Evolutionary conservation across 2,888 invertebrate species (phyloP).

Genomic region (Sisyra nigra): DNA sequence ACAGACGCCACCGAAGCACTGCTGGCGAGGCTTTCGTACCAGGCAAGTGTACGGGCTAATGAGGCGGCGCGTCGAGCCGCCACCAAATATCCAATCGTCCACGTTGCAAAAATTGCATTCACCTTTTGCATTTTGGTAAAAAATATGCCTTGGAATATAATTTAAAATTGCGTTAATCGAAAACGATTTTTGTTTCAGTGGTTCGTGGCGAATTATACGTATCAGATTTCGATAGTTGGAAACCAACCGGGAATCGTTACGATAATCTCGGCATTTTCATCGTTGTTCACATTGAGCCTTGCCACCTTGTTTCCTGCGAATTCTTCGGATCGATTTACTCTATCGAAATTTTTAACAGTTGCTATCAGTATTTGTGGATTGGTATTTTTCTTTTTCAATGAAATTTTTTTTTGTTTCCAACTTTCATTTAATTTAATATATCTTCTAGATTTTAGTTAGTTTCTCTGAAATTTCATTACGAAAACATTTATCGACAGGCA

Average conservation of each 20-base stretch:
- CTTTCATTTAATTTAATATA: constrained; percentile 8
- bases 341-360: constrained; percentile 73
- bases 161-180: background rate
- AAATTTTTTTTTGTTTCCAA: constrained; percentile 1
- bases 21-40: constrained; percentile 85
- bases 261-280: constrained; percentile 75
- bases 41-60: constrained; percentile 73
- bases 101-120: constrained; percentile 69
- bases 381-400: constrained; percentile 33
- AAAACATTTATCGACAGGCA: constrained; percentile 52
- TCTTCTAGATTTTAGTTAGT: constrained; percentile 54
- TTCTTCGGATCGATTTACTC: constrained; percentile 64
- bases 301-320: constrained; percentile 77
- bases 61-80: constrained; percentile 61
- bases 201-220: constrained; percentile 88
- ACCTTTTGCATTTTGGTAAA: constrained; percentile 74
- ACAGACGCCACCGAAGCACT: constrained; percentile 85
- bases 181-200: constrained; percentile 47
- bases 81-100: constrained; percentile 55
- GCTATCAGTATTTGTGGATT: constrained; percentile 60
- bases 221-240: constrained; percentile 73
- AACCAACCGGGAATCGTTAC: constrained; percentile 78
- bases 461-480: constrained; percentile 53
- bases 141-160: constrained; percentile 10
- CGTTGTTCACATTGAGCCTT: constrained; percentile 74